These are phyloP conservation scores for Coenonympha arcania DNA, from an alignment of 2,888 invertebrate species.

Conservation along the genomic window DNA sequence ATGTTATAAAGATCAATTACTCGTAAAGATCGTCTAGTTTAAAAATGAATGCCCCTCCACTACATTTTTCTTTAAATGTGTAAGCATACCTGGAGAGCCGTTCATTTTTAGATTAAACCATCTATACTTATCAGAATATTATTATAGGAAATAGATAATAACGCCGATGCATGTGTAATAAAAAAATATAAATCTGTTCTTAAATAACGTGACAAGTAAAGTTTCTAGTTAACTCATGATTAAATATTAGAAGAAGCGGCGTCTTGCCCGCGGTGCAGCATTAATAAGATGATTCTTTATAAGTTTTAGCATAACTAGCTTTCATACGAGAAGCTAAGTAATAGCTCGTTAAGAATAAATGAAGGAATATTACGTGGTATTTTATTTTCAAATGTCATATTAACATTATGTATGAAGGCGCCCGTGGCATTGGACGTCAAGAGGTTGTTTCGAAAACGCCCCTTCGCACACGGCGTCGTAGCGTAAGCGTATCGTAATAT, in stretches of 20 bases:
- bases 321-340: conserved; percentile 21
- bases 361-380: conserved; percentile 31
- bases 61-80: too few relatives aligned
- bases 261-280: conserved; percentile 12
- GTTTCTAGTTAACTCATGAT: neutral
- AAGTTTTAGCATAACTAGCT: conserved; percentile 18
- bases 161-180: neutral
- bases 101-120: too few relatives aligned
- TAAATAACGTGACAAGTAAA: neutral
- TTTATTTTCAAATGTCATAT: conserved; percentile 36
- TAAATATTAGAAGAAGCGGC: conserved; percentile 6
- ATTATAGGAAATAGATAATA: too few relatives aligned
- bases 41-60: too few relatives aligned
- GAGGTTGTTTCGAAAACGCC: conserved; percentile 29
- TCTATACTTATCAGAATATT: too few relatives aligned
- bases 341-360: conserved; percentile 29
- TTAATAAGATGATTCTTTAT: conserved; percentile 16
- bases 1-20: too few relatives aligned
- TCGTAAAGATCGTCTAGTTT: too few relatives aligned
- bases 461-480: conserved; percentile 28
- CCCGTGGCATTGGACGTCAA: conserved; percentile 34
- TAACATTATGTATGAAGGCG: conserved; percentile 37
- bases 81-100: too few relatives aligned
- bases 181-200: neutral
- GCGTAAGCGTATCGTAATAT: conserved; percentile 41